A percentile compares a stretch with the other conserved stretches of the same genome.
Conservation (phyloP, 2,797 vertebrate genomes). For the Picus viridis region DNA sequence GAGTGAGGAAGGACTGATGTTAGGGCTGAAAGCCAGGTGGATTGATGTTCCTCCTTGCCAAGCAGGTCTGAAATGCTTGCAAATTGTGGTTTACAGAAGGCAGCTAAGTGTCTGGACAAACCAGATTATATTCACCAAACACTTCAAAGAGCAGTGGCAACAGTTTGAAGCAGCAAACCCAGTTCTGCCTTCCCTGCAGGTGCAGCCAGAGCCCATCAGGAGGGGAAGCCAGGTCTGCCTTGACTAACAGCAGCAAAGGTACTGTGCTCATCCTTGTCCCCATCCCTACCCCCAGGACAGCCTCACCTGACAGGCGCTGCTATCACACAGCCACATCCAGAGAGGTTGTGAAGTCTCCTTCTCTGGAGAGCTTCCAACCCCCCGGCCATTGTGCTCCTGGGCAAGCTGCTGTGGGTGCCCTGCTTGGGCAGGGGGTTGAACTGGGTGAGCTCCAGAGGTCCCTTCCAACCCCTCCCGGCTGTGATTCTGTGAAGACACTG, state of each 20-base stretch:
- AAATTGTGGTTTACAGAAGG: neutral
- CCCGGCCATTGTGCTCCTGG: too few species aligned
- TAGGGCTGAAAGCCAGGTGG: neutral
- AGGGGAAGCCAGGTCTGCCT: neutral
- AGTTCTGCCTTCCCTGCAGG: neutral
- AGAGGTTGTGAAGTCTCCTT: too few species aligned
- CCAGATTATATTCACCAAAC: conserved; percentile 24
- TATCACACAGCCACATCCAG: neutral
- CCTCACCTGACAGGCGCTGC: neutral
- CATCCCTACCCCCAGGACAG: neutral
- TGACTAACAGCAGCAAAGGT: fast-evolving
- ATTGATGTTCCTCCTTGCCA: neutral
- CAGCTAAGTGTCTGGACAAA: conserved; percentile 39
- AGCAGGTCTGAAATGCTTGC: neutral
- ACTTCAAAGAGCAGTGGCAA: neutral
- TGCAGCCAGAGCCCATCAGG: neutral
- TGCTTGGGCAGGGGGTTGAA: too few species aligned
- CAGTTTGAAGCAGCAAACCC: neutral
- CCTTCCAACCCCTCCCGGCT: too few species aligned
- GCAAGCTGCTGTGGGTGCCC: too few species aligned
- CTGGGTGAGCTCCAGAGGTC: too few species aligned
- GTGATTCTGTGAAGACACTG: too few species aligned
- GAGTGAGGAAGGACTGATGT: neutral
- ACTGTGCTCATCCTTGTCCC: neutral
- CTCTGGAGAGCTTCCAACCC: too few species aligned